A percentile compares a stretch with the other conserved stretches of the same genome.
Conservation (phyloP, 2,113 vertebrate genomes). For the Percopsis transmontana region DNA sequence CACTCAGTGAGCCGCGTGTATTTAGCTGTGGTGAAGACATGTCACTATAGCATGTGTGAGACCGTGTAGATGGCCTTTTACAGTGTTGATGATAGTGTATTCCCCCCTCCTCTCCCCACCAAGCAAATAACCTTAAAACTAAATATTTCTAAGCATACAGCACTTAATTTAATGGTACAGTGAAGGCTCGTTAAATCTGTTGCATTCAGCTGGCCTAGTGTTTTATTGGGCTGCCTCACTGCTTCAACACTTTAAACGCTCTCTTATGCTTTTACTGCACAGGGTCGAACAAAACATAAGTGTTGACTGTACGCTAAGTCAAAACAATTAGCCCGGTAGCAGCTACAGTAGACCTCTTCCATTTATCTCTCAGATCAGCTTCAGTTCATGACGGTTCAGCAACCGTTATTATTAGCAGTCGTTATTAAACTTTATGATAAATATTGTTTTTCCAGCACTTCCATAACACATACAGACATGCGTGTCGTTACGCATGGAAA, state of each 20-base stretch:
- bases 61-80: too few species aligned
- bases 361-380: too few species aligned
- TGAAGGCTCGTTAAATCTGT: constrained; percentile 57
- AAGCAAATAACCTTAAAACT: constrained; percentile 42
- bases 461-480: too few species aligned
- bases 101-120: constrained; percentile 30
- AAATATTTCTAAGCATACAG: constrained; percentile 60
- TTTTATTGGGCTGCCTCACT: constrained; percentile 56
- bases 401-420: too few species aligned
- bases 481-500: too few species aligned
- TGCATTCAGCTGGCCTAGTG: constrained; percentile 53
- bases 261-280: constrained; percentile 58
- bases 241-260: constrained; percentile 54
- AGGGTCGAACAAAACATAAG: constrained; percentile 37
- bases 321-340: constrained; percentile 48
- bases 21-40: not conserved
- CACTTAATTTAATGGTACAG: constrained; percentile 64
- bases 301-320: constrained; percentile 29
- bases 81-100: not conserved
- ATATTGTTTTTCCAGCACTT: too few species aligned
- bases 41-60: constrained; percentile 22
- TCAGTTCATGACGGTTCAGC: too few species aligned
- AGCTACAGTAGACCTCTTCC: not conserved
- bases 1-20: too few species aligned
- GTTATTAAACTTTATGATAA: too few species aligned